Percentiles rank a stretch among this genome's conserved stretches.
These are phyloP conservation scores for Yponomeuta sedellus DNA, from an alignment of 2,888 invertebrate genomes.

Conservation along the genomic window DNA sequence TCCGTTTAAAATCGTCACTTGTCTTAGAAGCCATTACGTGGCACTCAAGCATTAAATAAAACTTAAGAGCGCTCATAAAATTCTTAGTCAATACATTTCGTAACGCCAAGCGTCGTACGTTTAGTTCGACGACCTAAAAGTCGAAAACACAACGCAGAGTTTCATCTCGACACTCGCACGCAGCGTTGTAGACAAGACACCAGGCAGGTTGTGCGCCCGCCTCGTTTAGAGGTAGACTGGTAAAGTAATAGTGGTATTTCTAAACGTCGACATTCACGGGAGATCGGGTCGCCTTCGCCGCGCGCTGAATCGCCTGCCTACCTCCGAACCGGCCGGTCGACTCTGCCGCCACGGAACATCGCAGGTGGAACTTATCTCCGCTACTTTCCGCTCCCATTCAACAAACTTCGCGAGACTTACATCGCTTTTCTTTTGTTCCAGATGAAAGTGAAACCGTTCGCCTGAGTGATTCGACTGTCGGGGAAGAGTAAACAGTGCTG, in stretches of 20 bases:
- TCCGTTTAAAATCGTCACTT: too few relatives aligned
- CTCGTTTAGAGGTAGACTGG: background rate
- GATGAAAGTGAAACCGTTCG: conserved; percentile 62
- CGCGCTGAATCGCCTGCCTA: conserved; percentile 44
- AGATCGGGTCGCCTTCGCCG: conserved; percentile 14
- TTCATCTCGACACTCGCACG: conserved; percentile 23
- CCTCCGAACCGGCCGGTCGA: conserved; percentile 59
- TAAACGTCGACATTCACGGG: conserved; percentile 55
- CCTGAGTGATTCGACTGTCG: conserved; percentile 50
- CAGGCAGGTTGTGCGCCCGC: conserved; percentile 24
- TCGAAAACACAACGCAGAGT: conserved; percentile 4
- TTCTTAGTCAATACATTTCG: background rate
- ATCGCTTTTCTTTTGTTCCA: conserved; percentile 57
- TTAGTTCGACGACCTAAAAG: conserved; percentile 14
- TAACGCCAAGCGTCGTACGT: background rate
- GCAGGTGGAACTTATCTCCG: conserved; percentile 12
- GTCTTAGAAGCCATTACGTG: background rate
- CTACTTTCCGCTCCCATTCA: background rate
- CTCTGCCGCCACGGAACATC: conserved; percentile 22
- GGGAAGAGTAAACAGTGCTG: conserved; percentile 31
- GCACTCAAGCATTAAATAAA: background rate
- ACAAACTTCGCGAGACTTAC: conserved; percentile 25
- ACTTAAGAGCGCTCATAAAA: background rate
- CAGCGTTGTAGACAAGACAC: conserved; percentile 52
- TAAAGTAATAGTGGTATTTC: conserved; percentile 39